These are phyloP conservation scores for Luscinia megarhynchos DNA, from an alignment of 2,797 vertebrate genomes.

Conservation along the genomic window DNA sequence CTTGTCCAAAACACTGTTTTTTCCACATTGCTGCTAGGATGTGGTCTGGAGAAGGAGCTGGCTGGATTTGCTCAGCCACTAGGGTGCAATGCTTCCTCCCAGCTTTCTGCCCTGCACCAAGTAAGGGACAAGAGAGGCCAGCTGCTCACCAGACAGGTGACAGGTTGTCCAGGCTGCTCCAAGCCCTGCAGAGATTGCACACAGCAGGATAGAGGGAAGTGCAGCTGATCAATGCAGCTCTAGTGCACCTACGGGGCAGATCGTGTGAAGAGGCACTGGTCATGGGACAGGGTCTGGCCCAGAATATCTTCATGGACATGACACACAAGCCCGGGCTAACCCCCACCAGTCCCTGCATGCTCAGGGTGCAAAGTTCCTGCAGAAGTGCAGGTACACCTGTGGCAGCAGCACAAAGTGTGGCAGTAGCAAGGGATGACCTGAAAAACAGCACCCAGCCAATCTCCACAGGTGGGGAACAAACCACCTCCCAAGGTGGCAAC, in stretches of 20 bases:
- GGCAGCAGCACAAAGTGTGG: background rate
- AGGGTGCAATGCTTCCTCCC: background rate
- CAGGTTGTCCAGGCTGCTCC: background rate
- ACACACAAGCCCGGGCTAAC: background rate
- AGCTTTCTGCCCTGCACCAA: background rate
- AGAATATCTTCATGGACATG: background rate
- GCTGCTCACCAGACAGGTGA: background rate
- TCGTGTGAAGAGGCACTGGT: background rate
- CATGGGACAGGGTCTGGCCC: background rate
- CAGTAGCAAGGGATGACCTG: fast-evolving
- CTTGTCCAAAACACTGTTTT: background rate
- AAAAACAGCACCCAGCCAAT: background rate
- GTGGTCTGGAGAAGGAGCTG: background rate
- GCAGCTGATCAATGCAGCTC: background rate
- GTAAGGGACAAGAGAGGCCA: background rate
- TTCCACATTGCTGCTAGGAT: background rate
- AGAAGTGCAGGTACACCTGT: background rate
- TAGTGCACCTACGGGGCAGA: background rate
- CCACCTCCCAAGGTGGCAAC: background rate
- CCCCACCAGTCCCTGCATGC: background rate
- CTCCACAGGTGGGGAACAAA: background rate
- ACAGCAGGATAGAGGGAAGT: background rate
- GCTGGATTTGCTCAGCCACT: background rate
- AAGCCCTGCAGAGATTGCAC: fast-evolving
- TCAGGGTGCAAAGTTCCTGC: fast-evolving